phyloP scores from a whole-genome alignment of 2,113 vertebrate genomes.

The Cnemophilus loriae region DNA sequence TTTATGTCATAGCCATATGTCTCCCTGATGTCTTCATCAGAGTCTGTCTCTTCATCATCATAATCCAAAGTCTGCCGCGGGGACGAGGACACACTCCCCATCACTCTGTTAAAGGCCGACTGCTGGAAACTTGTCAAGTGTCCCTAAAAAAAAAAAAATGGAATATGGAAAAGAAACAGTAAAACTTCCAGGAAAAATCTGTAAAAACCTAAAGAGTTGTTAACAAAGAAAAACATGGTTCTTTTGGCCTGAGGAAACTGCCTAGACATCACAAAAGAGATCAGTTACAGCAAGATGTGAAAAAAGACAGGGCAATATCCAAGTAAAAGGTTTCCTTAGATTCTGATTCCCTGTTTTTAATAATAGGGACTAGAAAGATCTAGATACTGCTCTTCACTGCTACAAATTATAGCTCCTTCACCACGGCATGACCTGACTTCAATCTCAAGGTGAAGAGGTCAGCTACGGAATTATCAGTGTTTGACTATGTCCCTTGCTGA shows the following conservation, averaged over 20 bases:
- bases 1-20: conserved; percentile 94
- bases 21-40: conserved; percentile 95
- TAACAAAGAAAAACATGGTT: not conserved
- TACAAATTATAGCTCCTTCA: not conserved
- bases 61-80: conserved; percentile 90
- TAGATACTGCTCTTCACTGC: not conserved
- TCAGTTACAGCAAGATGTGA: not conserved
- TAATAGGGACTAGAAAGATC: not conserved
- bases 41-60: conserved; percentile 97
- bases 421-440: not conserved
- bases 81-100: conserved; percentile 81
- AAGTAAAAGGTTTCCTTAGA: not conserved
- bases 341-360: not conserved
- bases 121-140: conserved; percentile 97
- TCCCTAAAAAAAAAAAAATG: conserved; percentile 73
- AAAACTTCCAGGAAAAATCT: not conserved
- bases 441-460: not conserved
- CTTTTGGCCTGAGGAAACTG: not conserved
- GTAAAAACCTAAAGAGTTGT: not conserved
- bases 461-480: not conserved
- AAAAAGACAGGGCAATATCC: not conserved
- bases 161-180: not conserved
- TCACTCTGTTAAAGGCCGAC: conserved; percentile 87
- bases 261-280: not conserved
- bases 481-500: fast-evolving